Conservation (phyloP, 2,797 vertebrate genomes). For the Spondyliosoma cantharus region DNA sequence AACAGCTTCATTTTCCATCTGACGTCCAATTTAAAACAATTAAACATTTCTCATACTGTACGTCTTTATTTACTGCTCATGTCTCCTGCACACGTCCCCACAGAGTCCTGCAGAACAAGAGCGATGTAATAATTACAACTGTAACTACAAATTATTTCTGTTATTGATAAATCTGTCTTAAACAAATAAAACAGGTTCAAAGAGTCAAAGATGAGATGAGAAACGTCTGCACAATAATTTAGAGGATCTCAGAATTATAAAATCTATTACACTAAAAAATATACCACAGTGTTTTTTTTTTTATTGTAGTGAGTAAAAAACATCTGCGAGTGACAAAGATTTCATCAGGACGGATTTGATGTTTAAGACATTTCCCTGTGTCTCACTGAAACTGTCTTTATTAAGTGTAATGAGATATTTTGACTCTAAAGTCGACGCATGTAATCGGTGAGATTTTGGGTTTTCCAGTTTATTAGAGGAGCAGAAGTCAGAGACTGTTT, state of each 20-base stretch:
- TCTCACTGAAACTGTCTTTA: too few species aligned
- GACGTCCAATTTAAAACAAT: background rate
- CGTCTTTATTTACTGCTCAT: background rate
- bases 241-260: background rate
- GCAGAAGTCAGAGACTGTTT: background rate
- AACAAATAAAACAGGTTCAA: background rate
- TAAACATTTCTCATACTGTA: background rate
- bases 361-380: too few species aligned
- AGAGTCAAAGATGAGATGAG: background rate
- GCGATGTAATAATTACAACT: background rate
- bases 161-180: background rate
- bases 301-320: too few species aligned
- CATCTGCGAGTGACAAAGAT: too few species aligned
- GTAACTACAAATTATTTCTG: background rate
- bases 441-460: too few species aligned
- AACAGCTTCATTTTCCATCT: background rate
- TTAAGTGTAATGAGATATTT: too few species aligned
- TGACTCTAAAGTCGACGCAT: too few species aligned
- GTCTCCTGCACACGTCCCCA: background rate
- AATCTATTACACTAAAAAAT: background rate
- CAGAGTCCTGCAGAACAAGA: background rate
- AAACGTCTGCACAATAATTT: background rate
- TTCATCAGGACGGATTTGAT: too few species aligned
- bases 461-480: too few species aligned
- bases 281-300: too few species aligned